Evolutionary conservation across 1,140 invertebrate species (phyloP).

Genomic region (Euschistus heros): DNA sequence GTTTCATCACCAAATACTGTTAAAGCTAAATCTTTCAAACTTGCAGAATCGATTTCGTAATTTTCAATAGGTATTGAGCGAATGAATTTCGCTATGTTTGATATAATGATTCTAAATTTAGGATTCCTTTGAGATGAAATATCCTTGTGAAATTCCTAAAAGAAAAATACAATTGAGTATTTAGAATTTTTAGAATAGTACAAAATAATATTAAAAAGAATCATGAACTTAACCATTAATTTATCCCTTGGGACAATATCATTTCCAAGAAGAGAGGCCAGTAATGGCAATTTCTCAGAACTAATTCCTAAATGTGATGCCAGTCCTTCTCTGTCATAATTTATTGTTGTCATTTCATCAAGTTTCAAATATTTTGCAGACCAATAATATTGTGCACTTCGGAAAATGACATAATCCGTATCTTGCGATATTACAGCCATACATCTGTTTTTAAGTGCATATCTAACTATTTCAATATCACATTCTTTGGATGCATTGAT

Average conservation of each 20-base stretch:
- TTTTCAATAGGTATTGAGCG: too few species aligned
- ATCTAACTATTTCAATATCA: conserved; percentile 35
- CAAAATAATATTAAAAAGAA: too few species aligned
- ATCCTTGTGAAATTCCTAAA: too few species aligned
- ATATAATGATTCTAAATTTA: too few species aligned
- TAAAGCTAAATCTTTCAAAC: too few species aligned
- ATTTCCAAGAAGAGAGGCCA: conserved; percentile 35
- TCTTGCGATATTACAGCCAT: conserved; percentile 36
- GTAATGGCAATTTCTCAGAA: conserved; percentile 32
- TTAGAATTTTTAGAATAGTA: too few species aligned
- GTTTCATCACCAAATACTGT: too few species aligned
- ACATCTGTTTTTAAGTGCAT: conserved; percentile 31
- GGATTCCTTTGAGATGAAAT: too few species aligned
- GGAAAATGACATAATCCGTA: conserved; percentile 34
- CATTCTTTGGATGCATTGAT: conserved; percentile 32
- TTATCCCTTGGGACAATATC: conserved; percentile 33
- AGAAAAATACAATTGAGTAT: too few species aligned
- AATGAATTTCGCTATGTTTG: too few species aligned
- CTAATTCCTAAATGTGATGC: conserved; percentile 30
- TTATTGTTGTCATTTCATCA: conserved; percentile 32
- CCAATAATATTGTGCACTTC: conserved; percentile 33
- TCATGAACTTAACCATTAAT: conserved; percentile 30
- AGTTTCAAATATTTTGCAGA: conserved; percentile 34
- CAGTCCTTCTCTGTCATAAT: conserved; percentile 33
- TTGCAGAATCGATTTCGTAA: too few species aligned